A percentile compares a stretch with the other conserved stretches of the same genome.
phyloP scores from a whole-genome alignment of 2,888 invertebrate species.

The Cremastinae sp. region DNA sequence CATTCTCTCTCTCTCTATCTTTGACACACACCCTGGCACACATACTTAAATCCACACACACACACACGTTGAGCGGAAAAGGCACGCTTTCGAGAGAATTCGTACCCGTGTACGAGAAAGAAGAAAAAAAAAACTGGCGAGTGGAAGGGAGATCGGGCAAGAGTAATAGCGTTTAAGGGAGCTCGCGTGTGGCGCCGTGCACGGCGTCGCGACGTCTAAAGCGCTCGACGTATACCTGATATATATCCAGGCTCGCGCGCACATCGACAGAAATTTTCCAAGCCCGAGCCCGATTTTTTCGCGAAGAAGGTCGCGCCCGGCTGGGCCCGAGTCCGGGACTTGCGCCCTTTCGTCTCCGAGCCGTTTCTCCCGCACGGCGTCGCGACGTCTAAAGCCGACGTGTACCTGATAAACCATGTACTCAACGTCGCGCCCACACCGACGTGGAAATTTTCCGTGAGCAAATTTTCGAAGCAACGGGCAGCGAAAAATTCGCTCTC shows the following conservation, averaged over 20 bases:
- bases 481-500: too few species aligned
- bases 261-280: too few species aligned
- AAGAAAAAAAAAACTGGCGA: constrained; percentile 12
- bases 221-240: constrained; percentile 63
- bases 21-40: constrained; percentile 1
- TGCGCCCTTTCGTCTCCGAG: too few species aligned
- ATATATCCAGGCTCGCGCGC: constrained; percentile 21
- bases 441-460: too few species aligned
- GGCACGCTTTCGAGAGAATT: constrained; percentile 40
- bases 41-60: constrained; percentile 5
- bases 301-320: too few species aligned
- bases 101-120: constrained; percentile 5
- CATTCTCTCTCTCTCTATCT: not conserved
- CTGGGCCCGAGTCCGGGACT: too few species aligned
- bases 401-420: too few species aligned
- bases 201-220: constrained; percentile 78
- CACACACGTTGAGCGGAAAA: constrained; percentile 15
- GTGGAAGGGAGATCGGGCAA: constrained; percentile 42
- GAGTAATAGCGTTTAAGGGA: constrained; percentile 73
- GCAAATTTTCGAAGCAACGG: too few species aligned
- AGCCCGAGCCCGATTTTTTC: too few species aligned
- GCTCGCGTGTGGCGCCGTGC: constrained; percentile 79
- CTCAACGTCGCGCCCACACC: too few species aligned
- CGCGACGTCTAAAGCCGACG: too few species aligned
- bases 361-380: too few species aligned